phyloP scores from a whole-genome alignment of 64 coral and sea anemone species.

The Montipora cactus region DNA sequence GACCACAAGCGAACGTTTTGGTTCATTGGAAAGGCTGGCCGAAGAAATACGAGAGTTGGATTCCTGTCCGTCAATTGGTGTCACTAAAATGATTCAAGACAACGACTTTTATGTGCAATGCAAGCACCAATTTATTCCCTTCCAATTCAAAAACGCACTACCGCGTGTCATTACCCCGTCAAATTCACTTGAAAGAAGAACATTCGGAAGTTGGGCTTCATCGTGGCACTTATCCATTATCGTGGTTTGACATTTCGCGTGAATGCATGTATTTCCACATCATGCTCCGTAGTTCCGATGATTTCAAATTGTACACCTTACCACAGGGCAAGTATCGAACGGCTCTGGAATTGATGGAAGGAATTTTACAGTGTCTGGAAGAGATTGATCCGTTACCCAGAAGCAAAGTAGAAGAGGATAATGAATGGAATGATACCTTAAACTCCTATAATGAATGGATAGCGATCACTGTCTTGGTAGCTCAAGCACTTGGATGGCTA shows the following conservation, averaged over 20 bases:
- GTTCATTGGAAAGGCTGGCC: not conserved
- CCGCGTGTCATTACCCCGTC: not conserved
- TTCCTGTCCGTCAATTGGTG: no score
- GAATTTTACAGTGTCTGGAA: not conserved
- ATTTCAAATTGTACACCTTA: constrained; percentile 1
- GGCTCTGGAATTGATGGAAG: constrained; percentile 3
- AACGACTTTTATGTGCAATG: no score
- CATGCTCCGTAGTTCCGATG: not conserved
- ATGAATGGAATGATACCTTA: not conserved
- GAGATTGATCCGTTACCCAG: not conserved
- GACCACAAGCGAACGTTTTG: no score
- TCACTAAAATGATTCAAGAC: no score
- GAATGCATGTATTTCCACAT: not conserved
- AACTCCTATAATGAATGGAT: not conserved
- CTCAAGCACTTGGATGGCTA: constrained; percentile 11
- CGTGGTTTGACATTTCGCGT: not conserved
- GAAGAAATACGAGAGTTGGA: no score
- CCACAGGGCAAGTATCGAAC: constrained; percentile 22
- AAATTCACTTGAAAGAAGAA: constrained; percentile 19
- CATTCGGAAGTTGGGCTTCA: not conserved
- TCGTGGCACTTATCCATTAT: not conserved
- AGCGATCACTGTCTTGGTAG: not conserved
- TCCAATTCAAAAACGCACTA: not conserved
- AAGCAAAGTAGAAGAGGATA: not conserved
- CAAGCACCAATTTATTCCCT: not conserved